Evolutionary conservation across 2,888 invertebrate species (phyloP).

Genomic region (Drosophila picticornis): DNA sequence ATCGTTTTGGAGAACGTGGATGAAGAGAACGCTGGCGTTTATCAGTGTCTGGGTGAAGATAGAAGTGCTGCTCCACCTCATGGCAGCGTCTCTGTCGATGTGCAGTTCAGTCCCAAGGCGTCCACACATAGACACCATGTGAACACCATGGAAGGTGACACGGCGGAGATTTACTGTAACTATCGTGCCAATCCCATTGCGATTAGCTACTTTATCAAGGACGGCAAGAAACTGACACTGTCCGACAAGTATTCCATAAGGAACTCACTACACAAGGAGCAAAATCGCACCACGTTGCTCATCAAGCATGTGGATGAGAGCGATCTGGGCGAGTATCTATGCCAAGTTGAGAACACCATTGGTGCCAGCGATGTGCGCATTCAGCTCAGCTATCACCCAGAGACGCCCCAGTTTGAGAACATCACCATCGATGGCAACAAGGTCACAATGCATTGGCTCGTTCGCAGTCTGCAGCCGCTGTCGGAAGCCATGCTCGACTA

Average conservation of each 20-base stretch:
- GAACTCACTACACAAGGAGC: constrained; percentile 84
- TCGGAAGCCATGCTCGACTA: constrained; percentile 84
- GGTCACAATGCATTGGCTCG: constrained; percentile 82
- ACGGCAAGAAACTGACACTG: constrained; percentile 67
- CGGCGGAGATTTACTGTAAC: constrained; percentile 82
- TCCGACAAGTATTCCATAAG: constrained; percentile 84
- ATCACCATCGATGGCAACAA: constrained; percentile 72
- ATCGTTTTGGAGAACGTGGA: constrained; percentile 77
- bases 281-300: constrained; percentile 87
- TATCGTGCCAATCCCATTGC: constrained; percentile 82
- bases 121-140: constrained; percentile 83
- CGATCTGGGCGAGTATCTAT: constrained; percentile 92
- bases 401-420: constrained; percentile 82
- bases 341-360: constrained; percentile 86
- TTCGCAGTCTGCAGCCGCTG: constrained; percentile 82
- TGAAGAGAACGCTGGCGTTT: constrained; percentile 78
- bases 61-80: constrained; percentile 75
- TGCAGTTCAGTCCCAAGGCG: constrained; percentile 82
- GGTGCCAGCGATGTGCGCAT: constrained; percentile 76
- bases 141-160: constrained; percentile 73
- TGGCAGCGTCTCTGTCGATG: constrained; percentile 81
- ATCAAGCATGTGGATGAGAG: constrained; percentile 88
- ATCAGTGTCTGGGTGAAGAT: constrained; percentile 83
- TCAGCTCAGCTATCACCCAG: constrained; percentile 80
- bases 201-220: constrained; percentile 75